Conservation (phyloP, 2,113 vertebrate genomes). For the Australoheros scitulus region DNA sequence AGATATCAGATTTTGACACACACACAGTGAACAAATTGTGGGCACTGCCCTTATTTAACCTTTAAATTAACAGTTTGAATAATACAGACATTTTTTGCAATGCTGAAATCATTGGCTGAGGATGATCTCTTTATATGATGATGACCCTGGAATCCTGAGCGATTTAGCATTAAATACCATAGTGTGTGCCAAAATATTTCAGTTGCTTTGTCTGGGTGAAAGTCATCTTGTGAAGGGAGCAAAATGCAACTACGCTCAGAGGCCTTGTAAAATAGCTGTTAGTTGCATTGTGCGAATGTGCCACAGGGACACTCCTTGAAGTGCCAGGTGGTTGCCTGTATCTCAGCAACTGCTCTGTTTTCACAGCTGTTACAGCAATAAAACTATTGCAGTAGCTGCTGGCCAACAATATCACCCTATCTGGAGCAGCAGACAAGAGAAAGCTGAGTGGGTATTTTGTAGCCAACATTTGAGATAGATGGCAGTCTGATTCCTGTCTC, state of each 20-base stretch:
- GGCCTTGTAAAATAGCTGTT: conserved; percentile 10
- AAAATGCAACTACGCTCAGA: neutral
- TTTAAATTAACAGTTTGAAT: neutral
- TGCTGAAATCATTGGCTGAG: neutral
- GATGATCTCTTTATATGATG: neutral
- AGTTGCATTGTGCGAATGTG: neutral
- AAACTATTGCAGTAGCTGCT: conserved; percentile 17
- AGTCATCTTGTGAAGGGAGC: conserved; percentile 5
- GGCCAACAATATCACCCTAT: conserved; percentile 26
- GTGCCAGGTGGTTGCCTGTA: conserved; percentile 30
- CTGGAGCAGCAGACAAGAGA: conserved; percentile 21
- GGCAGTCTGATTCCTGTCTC: neutral
- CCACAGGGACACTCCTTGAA: conserved; percentile 23
- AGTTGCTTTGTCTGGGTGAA: neutral
- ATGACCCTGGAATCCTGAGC: conserved; percentile 5
- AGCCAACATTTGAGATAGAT: conserved; percentile 5
- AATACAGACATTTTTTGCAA: neutral
- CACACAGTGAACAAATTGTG: neutral
- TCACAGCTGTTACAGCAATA: conserved; percentile 34
- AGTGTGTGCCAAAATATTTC: neutral
- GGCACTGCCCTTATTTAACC: neutral
- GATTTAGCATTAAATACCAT: neutral
- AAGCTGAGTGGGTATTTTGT: neutral
- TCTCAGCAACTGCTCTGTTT: conserved; percentile 14
- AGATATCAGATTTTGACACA: neutral